Conservation (phyloP, 2,888 invertebrate genomes). For the Hipparchia semele region DNA sequence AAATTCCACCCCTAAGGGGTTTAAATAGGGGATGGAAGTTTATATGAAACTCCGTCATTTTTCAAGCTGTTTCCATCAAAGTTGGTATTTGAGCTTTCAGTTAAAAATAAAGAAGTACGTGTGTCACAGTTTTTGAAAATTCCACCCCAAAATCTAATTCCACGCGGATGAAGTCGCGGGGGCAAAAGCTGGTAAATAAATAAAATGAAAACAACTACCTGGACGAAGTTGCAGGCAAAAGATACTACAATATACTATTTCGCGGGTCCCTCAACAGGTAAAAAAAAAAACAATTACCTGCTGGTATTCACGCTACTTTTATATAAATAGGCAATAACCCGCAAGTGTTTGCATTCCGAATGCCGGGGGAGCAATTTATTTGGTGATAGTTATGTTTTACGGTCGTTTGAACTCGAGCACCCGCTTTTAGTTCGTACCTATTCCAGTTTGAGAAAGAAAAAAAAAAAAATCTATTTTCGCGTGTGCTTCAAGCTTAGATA, state of each 20-base stretch:
- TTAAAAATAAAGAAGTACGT: no score
- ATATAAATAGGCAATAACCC: constrained; percentile 24
- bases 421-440: constrained; percentile 5
- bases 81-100: no score
- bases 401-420: constrained; percentile 18
- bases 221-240: no score
- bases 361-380: constrained; percentile 20
- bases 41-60: no score
- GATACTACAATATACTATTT: background rate
- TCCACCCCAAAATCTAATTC: no score
- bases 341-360: constrained; percentile 24
- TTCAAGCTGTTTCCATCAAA: no score
- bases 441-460: constrained; percentile 2
- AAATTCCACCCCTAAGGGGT: no score
- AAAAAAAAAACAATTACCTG: constrained; percentile 29
- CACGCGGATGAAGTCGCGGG: no score
- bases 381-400: constrained; percentile 25
- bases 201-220: no score
- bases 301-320: constrained; percentile 15
- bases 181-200: no score
- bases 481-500: background rate
- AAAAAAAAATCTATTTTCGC: constrained; percentile 11
- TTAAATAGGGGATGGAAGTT: no score
- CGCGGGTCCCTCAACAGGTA: constrained; percentile 11
- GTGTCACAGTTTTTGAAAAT: no score